phyloP scores from a whole-genome alignment of 2,113 vertebrate genomes.

The Brevimyrus niger region DNA sequence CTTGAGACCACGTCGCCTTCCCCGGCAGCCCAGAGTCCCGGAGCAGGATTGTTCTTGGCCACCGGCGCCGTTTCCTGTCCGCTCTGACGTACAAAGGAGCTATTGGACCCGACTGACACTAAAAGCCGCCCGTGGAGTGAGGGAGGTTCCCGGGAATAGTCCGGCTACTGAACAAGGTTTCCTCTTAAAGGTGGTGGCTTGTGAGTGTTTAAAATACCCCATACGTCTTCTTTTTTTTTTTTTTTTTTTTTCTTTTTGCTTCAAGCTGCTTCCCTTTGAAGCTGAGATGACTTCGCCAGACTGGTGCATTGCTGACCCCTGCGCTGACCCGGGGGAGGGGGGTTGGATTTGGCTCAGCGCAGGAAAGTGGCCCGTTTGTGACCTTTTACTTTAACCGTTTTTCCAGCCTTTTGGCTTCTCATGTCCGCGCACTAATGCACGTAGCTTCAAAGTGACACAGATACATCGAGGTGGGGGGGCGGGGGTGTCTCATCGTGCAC shows the following conservation, averaged over 20 bases:
- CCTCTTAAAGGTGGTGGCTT: neutral
- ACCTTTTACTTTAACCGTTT: neutral
- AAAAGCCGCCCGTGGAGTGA: neutral
- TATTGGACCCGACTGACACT: neutral
- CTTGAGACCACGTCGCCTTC: neutral
- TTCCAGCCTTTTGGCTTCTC: neutral
- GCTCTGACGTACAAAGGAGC: neutral
- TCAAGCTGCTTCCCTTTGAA: constrained; percentile 1
- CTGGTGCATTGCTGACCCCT: neutral
- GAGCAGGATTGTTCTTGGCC: constrained; percentile 18
- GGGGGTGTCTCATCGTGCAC: neutral
- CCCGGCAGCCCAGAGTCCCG: neutral
- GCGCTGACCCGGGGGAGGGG: neutral
- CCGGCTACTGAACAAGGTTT: neutral
- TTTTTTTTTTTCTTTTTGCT: neutral
- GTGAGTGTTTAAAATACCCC: neutral
- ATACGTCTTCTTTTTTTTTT: neutral
- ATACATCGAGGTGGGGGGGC: neutral
- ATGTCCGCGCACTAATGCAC: neutral
- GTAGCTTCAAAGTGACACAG: neutral
- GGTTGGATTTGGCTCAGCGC: neutral
- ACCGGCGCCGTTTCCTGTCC: neutral
- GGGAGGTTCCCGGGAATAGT: neutral
- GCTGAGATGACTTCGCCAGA: neutral
- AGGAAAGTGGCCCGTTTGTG: neutral